Base-by-base conservation (phyloP, 23 tunicate genomes). In the Clavelina lepadiformis region DNA sequence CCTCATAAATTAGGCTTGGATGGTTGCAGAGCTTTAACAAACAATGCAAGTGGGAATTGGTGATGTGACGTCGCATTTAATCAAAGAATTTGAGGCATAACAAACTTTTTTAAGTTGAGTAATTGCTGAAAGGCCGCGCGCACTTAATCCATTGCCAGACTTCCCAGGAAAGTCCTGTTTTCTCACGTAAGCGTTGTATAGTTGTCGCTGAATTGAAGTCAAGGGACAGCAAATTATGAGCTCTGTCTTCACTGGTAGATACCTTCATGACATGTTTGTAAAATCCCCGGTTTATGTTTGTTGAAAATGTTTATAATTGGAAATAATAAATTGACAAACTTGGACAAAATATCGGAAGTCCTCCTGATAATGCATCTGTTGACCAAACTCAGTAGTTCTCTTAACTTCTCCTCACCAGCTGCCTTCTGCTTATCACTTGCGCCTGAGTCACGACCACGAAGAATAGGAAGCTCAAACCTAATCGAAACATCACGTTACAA, bases 171-270 rank as follows among this genome's bases (percentile, higher is more conserved):
- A 67, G 5, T 68, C 82, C 35, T 87, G 86, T 50, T 74, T 87
- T 19, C 38, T 49, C 1, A 78, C 75, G 37, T 78, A 79, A 0
- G 66, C 35, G 56, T 77, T 93, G 75, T 93, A 93, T 8, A 84
- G 61, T 21, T 74, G 30, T 21, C 35, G 33, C 67, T 93, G 98
- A 22, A 78, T 29, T 1, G 74, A 49, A n/a, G 94, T 78, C 41
- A 93, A 71, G 1, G 98, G 98, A 68, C 92, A 78, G 52, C 88
- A 78, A 13, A 93, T 84, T 1, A 93, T 86, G 23, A 93, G 25
- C 35, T 93, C 98, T 20, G 94, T 84, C 37, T 93, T 93, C 1
- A 86, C 94, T 1, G 98, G 98, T 3, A 93, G 77, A 53, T 93
- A 93, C 58, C 96, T 87, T 54, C 19, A 69, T n/a, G n/a, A n/a